Percentiles rank a stretch among this genome's conserved stretches.
Evolutionary conservation across 2,888 invertebrate genomes (phyloP).

Genomic region (Teinopalpus imperialis): DNA sequence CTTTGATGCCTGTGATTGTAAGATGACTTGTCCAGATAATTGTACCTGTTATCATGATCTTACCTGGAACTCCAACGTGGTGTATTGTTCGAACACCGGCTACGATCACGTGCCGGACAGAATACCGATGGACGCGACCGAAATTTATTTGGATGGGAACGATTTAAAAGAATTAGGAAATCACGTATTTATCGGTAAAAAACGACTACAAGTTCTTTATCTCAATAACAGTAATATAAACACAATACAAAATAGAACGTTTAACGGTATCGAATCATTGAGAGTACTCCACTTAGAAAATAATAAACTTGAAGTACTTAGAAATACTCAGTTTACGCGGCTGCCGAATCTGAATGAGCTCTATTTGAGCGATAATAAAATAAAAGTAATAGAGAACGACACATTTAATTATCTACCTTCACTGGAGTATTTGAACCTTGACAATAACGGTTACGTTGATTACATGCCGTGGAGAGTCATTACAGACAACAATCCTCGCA

Average conservation of each 20-base stretch:
- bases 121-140: conserved; percentile 95
- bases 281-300: conserved; percentile 89
- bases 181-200: conserved; percentile 93
- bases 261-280: conserved; percentile 89
- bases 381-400: conserved; percentile 87
- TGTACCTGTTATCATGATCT: conserved; percentile 94
- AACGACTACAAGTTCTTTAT: conserved; percentile 88
- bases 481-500: conserved; percentile 84
- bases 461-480: conserved; percentile 88
- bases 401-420: conserved; percentile 89
- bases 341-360: conserved; percentile 88
- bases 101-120: conserved; percentile 88
- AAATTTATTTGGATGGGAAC: conserved; percentile 92
- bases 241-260: conserved; percentile 90
- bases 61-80: conserved; percentile 92
- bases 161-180: conserved; percentile 89
- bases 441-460: conserved; percentile 89
- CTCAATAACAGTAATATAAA: conserved; percentile 90
- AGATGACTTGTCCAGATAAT: conserved; percentile 93
- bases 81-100: conserved; percentile 89
- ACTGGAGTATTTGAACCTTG: conserved; percentile 87
- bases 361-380: conserved; percentile 89
- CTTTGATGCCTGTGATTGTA: conserved; percentile 95
- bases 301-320: conserved; percentile 86
- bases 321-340: conserved; percentile 90